Conservation (phyloP, 92 coral and sea anemone genomes). For the Umimayanthus chanpuru region DNA sequence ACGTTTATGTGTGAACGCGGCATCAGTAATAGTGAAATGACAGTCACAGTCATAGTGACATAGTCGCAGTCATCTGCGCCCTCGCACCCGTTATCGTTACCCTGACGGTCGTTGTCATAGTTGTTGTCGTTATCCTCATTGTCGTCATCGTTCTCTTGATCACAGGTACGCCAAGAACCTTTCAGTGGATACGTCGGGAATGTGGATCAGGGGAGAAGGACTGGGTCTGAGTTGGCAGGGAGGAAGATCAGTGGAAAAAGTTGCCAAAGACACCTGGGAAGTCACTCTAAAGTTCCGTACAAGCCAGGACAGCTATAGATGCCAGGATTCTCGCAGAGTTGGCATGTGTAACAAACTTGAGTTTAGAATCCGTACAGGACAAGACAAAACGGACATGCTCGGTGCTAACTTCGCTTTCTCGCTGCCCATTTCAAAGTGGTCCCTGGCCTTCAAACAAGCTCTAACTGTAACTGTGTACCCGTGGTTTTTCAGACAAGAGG, state of each 20-base stretch:
- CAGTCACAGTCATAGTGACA: too few relatives aligned
- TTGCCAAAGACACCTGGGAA: slow-evolving; percentile 55
- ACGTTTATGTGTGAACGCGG: too few relatives aligned
- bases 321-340: background rate
- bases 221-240: slow-evolving; percentile 53
- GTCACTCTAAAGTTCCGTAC: slow-evolving; percentile 21
- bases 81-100: background rate
- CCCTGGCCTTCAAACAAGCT: slow-evolving; percentile 9
- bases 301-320: slow-evolving; percentile 21
- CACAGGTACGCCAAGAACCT: slow-evolving; percentile 13
- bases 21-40: too few relatives aligned
- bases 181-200: slow-evolving; percentile 1
- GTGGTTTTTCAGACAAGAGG: slow-evolving; percentile 55
- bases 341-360: slow-evolving; percentile 32
- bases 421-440: slow-evolving; percentile 49
- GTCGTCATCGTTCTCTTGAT: background rate
- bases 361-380: slow-evolving; percentile 23
- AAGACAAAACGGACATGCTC: slow-evolving; percentile 48
- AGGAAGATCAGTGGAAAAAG: slow-evolving; percentile 42
- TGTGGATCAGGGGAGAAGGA: slow-evolving; percentile 59
- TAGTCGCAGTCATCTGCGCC: background rate
- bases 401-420: slow-evolving; percentile 49
- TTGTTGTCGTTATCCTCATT: background rate
- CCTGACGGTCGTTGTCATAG: background rate
- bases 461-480: slow-evolving; percentile 44